phyloP scores from a whole-genome alignment of 1,140 invertebrate genomes.

The Saccostrea cuccullata region DNA sequence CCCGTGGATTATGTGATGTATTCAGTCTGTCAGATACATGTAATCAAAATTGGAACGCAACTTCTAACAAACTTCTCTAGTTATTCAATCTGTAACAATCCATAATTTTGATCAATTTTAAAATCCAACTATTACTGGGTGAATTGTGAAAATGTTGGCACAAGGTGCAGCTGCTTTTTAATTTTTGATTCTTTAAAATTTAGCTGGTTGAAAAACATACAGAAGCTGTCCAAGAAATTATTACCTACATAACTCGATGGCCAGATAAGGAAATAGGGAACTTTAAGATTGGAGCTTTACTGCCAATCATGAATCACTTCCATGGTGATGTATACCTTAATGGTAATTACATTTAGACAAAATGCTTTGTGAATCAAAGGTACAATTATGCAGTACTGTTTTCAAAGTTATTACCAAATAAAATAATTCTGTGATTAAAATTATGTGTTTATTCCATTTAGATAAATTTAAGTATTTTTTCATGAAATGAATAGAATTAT shows the following conservation, averaged over 20 bases:
- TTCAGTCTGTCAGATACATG: background rate
- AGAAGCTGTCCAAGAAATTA: conserved; percentile 23
- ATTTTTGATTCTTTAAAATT: conserved; percentile 5
- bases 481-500: no score
- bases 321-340: conserved; percentile 29
- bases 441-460: no score
- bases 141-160: no score
- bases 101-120: no score
- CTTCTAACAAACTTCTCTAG: background rate
- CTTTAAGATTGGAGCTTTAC: conserved; percentile 40
- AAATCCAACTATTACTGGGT: no score
- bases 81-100: no score
- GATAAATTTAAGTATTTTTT: no score
- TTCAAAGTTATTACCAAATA: no score
- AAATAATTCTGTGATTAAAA: no score
- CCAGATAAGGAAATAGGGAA: conserved; percentile 33
- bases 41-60: background rate
- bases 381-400: no score
- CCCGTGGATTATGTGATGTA: background rate
- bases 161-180: background rate
- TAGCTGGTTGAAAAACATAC: conserved; percentile 47
- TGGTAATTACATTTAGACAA: background rate
- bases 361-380: no score
- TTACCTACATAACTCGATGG: conserved; percentile 31
- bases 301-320: conserved; percentile 25